These are phyloP conservation scores for Amblyopsis rosae DNA, from an alignment of 2,113 vertebrate species.

Conservation along the genomic window DNA sequence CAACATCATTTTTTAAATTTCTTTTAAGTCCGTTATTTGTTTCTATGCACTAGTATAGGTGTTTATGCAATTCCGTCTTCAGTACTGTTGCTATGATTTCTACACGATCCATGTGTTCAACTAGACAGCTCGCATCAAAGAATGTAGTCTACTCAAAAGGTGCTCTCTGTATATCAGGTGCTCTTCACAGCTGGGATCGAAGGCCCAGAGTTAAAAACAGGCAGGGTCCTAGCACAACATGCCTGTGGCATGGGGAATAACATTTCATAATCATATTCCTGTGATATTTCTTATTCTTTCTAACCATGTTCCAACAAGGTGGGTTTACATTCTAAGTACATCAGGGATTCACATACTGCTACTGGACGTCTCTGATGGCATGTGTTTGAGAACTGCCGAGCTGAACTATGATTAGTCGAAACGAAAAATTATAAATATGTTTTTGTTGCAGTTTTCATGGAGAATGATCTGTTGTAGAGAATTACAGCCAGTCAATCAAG, in stretches of 20 bases:
- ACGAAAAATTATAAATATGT: background rate
- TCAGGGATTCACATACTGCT: too few species aligned
- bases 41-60: slow-evolving; percentile 71
- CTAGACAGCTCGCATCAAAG: slow-evolving; percentile 54
- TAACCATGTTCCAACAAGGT: too few species aligned
- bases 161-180: slow-evolving; percentile 50
- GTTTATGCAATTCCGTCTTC: slow-evolving; percentile 71
- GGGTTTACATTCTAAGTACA: too few species aligned
- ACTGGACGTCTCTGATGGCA: too few species aligned
- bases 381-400: background rate
- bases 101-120: slow-evolving; percentile 38
- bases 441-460: background rate
- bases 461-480: background rate
- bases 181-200: slow-evolving; percentile 29
- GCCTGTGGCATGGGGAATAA: background rate
- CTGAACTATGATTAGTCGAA: background rate
- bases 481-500: background rate
- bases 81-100: slow-evolving; percentile 38
- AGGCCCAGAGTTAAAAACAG: slow-evolving; percentile 26
- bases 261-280: background rate
- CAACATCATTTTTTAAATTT: background rate
- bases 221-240: background rate
- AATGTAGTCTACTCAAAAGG: slow-evolving; percentile 58
- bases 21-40: slow-evolving; percentile 32
- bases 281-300: too few species aligned